Conservation (phyloP, 1,140 invertebrate species). For the Gerris buenoi region DNA sequence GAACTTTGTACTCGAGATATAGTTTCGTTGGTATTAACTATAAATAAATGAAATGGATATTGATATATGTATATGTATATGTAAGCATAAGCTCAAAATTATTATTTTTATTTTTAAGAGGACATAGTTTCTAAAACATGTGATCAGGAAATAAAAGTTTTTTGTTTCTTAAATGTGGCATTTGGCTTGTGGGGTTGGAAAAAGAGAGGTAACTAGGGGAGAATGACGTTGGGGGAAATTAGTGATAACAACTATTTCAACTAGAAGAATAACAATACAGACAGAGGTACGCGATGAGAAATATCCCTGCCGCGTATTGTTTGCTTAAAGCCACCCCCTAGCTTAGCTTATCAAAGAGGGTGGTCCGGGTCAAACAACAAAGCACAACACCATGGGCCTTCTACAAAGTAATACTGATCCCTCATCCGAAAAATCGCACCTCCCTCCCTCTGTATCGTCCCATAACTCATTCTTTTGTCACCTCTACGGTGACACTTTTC, state of each 20-base stretch:
- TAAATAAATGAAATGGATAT: no score
- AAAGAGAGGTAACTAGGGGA: no score
- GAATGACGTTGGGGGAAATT: not conserved
- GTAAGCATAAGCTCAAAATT: no score
- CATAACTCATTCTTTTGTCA: constrained; percentile 8
- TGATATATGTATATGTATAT: no score
- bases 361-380: not conserved
- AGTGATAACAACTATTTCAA: not conserved
- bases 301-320: not conserved
- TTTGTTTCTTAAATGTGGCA: no score
- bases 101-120: no score
- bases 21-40: no score
- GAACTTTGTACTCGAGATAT: no score
- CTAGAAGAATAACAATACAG: not conserved
- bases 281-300: not conserved
- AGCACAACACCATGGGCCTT: not conserved
- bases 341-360: not conserved
- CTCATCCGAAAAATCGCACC: constrained; percentile 3
- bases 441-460: not conserved
- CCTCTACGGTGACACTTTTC: not conserved
- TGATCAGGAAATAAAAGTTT: no score
- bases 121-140: no score
- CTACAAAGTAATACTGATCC: not conserved
- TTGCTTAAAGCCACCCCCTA: not conserved
- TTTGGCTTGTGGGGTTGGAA: no score